These are phyloP conservation scores for Threskiornis aethiopicus DNA, from an alignment of 2,797 vertebrate species.

Conservation along the genomic window DNA sequence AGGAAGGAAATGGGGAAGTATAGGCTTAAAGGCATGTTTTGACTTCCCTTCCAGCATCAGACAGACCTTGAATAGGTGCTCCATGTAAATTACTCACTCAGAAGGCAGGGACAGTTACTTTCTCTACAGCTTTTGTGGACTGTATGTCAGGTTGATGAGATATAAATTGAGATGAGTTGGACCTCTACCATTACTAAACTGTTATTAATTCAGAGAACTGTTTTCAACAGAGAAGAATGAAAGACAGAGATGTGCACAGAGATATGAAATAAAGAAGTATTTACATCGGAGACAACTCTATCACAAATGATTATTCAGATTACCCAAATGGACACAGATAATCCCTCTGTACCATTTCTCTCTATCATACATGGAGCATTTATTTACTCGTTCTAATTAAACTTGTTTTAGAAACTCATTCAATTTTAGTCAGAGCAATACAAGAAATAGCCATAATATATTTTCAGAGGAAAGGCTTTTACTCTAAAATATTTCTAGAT, in stretches of 20 bases:
- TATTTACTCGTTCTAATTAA: not conserved
- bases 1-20: not conserved
- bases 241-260: not conserved
- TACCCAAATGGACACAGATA: not conserved
- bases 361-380: not conserved
- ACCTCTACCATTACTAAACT: not conserved
- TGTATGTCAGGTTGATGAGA: not conserved
- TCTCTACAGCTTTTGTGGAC: not conserved
- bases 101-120: not conserved
- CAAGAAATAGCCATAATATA: not conserved
- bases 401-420: not conserved
- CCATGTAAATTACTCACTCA: accelerated
- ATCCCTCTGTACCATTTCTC: not conserved
- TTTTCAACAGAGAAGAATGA: not conserved
- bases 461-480: not conserved
- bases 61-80: not conserved
- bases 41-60: not conserved
- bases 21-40: not conserved
- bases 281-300: not conserved
- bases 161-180: not conserved
- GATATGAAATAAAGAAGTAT: not conserved
- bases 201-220: not conserved
- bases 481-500: not conserved
- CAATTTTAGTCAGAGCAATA: not conserved
- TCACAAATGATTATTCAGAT: not conserved